Conservation (phyloP, 2,113 vertebrate genomes). For the Euleptes europaea region DNA sequence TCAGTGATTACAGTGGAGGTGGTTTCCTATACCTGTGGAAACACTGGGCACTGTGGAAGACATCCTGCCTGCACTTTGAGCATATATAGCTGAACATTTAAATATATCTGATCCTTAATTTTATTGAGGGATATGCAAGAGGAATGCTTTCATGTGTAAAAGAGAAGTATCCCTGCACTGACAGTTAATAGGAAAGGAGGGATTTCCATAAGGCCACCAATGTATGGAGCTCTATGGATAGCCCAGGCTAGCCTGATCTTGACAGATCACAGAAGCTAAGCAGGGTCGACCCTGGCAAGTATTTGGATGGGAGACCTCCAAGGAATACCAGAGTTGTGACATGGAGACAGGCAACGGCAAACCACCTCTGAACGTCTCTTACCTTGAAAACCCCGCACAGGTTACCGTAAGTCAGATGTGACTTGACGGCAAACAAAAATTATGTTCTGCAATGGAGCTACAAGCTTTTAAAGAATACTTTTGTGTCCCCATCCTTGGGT, state of each 20-base stretch:
- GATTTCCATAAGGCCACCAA: background rate
- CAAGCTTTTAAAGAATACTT: background rate
- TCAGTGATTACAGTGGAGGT: background rate
- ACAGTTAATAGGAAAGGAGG: background rate
- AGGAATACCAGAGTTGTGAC: no score
- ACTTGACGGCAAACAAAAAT: background rate
- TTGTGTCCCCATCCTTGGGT: background rate
- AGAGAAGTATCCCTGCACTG: background rate
- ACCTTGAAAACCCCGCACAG: no score
- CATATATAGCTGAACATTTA: background rate
- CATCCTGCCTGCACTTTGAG: background rate
- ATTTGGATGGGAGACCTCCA: no score
- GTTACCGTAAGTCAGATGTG: no score
- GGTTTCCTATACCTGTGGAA: background rate
- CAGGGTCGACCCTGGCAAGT: no score
- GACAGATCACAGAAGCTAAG: no score
- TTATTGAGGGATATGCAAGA: background rate
- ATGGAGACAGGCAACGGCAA: no score
- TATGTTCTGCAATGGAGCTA: background rate
- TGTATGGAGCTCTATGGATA: background rate
- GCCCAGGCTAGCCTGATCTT: no score
- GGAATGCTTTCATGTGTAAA: background rate
- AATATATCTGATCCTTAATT: background rate
- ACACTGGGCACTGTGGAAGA: background rate
- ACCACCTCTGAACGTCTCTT: no score